These are phyloP conservation scores for Megathymus violae DNA, from an alignment of 1,140 invertebrate genomes.

Conservation along the genomic window DNA sequence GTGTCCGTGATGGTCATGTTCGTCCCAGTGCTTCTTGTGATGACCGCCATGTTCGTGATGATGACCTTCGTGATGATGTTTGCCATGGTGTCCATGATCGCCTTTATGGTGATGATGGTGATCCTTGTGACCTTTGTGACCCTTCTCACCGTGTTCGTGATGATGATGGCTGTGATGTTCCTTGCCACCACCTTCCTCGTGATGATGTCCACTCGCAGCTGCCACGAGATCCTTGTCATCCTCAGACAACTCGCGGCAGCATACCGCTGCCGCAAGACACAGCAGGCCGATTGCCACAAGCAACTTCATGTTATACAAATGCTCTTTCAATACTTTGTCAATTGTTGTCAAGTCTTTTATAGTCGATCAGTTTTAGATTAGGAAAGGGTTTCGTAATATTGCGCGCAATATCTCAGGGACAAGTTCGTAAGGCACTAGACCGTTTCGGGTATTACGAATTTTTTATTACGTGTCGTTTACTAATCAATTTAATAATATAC, in stretches of 20 bases:
- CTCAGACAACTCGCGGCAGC: constrained; percentile 57
- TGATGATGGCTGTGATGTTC: constrained; percentile 73
- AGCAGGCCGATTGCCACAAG: constrained; percentile 60
- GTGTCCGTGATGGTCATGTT: constrained; percentile 70
- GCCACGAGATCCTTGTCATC: constrained; percentile 68
- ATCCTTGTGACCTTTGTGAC: constrained; percentile 73
- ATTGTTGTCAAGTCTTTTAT: constrained; percentile 61
- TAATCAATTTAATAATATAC: constrained; percentile 31
- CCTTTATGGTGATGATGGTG: constrained; percentile 77
- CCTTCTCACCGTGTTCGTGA: constrained; percentile 71
- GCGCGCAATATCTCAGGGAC: constrained; percentile 70
- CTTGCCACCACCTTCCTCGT: constrained; percentile 85
- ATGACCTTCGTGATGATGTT: constrained; percentile 68
- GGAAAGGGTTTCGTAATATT: constrained; percentile 69
- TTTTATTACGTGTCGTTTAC: constrained; percentile 50
- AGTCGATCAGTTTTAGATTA: constrained; percentile 60
- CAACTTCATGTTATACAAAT: constrained; percentile 67
- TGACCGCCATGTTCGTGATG: constrained; percentile 69
- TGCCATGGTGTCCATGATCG: constrained; percentile 67
- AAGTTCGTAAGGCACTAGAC: constrained; percentile 57
- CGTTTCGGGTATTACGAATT: constrained; percentile 57
- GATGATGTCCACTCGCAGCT: constrained; percentile 86
- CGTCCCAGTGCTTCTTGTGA: constrained; percentile 73
- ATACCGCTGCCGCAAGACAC: constrained; percentile 66
- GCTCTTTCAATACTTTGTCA: constrained; percentile 50